These are phyloP conservation scores for Rhyacichthys aspro DNA, from an alignment of 2,797 vertebrate species.

Conservation along the genomic window DNA sequence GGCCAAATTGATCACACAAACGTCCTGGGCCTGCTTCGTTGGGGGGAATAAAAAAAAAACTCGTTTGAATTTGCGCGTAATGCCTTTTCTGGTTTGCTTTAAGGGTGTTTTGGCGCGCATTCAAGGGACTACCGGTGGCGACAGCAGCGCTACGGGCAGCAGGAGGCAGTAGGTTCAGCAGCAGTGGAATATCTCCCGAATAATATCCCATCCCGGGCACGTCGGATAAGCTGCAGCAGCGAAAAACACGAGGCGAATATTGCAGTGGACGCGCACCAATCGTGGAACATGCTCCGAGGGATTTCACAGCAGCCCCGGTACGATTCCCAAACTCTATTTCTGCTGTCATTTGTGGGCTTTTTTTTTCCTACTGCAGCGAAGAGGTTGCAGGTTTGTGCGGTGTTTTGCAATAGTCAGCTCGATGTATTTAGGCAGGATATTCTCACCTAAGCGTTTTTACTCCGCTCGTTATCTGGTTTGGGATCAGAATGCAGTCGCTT, in stretches of 20 bases:
- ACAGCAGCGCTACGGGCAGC: constrained; percentile 18
- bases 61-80: constrained; percentile 7
- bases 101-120: constrained; percentile 11
- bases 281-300: constrained; percentile 54
- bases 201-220: constrained; percentile 73
- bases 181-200: constrained; percentile 57
- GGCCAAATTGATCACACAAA: constrained; percentile 73
- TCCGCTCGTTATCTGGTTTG: background rate
- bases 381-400: constrained; percentile 42
- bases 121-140: constrained; percentile 5
- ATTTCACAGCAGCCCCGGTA: constrained; percentile 22
- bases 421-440: constrained; percentile 41
- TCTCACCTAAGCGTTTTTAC: constrained; percentile 14
- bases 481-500: constrained; percentile 9
- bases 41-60: constrained; percentile 33
- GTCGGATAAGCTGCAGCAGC: constrained; percentile 70
- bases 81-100: constrained; percentile 12
- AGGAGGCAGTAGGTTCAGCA: constrained; percentile 30
- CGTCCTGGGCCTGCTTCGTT: constrained; percentile 70
- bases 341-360: constrained; percentile 38
- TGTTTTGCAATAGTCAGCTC: constrained; percentile 66
- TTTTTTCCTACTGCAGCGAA: constrained; percentile 57
- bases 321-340: constrained; percentile 11
- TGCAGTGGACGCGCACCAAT: constrained; percentile 48
- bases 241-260: constrained; percentile 64